Conservation (phyloP, 2,797 vertebrate species). For the Tamandua tetradactyla region DNA sequence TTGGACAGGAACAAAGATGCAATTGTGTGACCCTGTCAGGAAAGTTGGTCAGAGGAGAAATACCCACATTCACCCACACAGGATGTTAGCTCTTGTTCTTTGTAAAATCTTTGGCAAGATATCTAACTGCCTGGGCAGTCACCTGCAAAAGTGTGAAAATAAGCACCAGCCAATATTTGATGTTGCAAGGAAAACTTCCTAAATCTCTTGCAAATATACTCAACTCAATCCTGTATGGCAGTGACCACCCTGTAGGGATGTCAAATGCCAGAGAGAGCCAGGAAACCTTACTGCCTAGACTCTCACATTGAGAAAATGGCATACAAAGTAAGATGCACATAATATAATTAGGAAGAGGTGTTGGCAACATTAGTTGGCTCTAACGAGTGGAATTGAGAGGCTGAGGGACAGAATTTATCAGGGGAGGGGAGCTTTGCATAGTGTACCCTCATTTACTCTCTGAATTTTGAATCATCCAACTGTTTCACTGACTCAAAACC, state of each 20-base stretch:
- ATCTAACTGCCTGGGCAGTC: background rate
- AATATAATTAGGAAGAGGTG: background rate
- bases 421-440: background rate
- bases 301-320: background rate
- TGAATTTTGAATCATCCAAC: background rate
- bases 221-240: background rate
- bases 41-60: background rate
- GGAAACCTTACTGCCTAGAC: background rate
- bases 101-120: slow-evolving; percentile 29
- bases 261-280: background rate
- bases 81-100: background rate
- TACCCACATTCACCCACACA: background rate
- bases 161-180: background rate
- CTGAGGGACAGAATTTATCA: background rate
- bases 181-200: background rate
- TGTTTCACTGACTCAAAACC: slow-evolving; percentile 14
- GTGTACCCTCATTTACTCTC: background rate
- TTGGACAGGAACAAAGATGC: slow-evolving; percentile 24
- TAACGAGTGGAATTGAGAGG: background rate
- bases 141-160: background rate
- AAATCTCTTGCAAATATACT: background rate
- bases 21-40: background rate
- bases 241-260: background rate
- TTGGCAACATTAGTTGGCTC: background rate
- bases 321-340: background rate